These are phyloP conservation scores for Crambe crambe DNA, from an alignment of 37 sponge, comb jelly and placozoan genomes.

Conservation along the genomic window DNA sequence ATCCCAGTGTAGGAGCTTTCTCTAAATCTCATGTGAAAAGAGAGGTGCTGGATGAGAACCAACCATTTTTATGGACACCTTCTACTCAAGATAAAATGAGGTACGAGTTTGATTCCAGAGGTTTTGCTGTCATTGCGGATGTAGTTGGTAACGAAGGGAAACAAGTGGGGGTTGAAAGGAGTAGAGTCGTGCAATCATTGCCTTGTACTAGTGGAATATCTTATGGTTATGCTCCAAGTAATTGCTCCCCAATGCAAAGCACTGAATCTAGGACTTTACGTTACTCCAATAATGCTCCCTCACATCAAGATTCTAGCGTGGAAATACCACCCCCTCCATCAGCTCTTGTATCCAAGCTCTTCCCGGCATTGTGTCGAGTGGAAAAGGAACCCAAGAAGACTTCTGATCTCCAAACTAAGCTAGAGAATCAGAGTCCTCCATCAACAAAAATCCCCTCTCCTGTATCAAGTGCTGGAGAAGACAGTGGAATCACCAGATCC, in stretches of 20 bases:
- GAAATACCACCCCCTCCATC: constrained; percentile 51
- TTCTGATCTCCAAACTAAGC: background rate
- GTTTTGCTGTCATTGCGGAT: background rate
- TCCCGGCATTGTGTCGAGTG: constrained; percentile 48
- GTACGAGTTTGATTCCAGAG: background rate
- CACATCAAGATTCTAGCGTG: background rate
- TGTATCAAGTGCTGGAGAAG: constrained; percentile 1
- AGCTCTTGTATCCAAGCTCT: constrained; percentile 68
- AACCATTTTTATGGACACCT: background rate
- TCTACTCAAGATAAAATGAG: background rate
- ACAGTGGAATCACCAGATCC: constrained; percentile 17
- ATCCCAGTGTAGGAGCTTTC: background rate
- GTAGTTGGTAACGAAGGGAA: background rate
- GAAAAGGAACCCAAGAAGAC: background rate
- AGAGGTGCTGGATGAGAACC: background rate
- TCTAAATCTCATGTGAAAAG: constrained; percentile 10
- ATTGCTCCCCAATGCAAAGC: background rate
- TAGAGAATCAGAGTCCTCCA: no score
- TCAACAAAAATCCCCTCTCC: constrained; percentile 22
- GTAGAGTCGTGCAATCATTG: background rate
- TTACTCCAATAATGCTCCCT: background rate
- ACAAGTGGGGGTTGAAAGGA: background rate
- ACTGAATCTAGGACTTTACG: background rate
- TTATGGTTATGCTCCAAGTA: background rate
- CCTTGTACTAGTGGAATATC: background rate